Conservation (phyloP, 2,113 vertebrate genomes). For the Periophthalmodon schlosseri region DNA sequence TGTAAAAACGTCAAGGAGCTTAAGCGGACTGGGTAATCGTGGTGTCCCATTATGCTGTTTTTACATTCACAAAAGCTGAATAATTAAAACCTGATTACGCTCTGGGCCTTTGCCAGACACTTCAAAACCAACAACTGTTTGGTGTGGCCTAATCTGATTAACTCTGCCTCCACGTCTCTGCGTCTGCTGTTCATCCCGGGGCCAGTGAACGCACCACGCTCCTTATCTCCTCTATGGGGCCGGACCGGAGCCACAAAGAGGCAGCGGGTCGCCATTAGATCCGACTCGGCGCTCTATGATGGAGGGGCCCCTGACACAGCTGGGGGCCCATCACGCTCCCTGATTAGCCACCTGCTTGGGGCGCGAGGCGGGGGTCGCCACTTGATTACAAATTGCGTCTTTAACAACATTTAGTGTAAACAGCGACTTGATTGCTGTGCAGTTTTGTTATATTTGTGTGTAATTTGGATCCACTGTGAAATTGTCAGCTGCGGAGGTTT, state of each 20-base stretch:
- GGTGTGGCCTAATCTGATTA: slow-evolving; percentile 50
- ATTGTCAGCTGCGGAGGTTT: neutral
- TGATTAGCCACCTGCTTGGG: slow-evolving; percentile 58
- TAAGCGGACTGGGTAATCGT: neutral
- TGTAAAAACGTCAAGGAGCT: neutral
- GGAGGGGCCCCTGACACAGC: slow-evolving; percentile 36
- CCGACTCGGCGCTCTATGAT: slow-evolving; percentile 57
- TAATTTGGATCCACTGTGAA: neutral
- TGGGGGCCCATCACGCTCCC: slow-evolving; percentile 23
- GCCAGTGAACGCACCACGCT: slow-evolving; percentile 30
- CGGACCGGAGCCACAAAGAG: slow-evolving; percentile 49
- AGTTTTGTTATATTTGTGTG: neutral
- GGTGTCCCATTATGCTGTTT: neutral
- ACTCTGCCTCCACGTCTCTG: slow-evolving; percentile 46
- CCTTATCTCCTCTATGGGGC: slow-evolving; percentile 36
- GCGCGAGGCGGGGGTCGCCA: slow-evolving; percentile 5
- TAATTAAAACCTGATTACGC: neutral
- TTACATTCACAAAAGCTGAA: neutral
- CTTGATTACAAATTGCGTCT: slow-evolving; percentile 30
- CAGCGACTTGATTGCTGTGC: neutral
- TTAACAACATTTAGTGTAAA: slow-evolving; percentile 9
- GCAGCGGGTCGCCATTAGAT: slow-evolving; percentile 65
- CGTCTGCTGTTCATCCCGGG: slow-evolving; percentile 47
- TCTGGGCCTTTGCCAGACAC: neutral
- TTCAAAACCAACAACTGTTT: slow-evolving; percentile 22